phyloP scores from a whole-genome alignment of 2,888 invertebrate species.

The Tenthredo mesomela region DNA sequence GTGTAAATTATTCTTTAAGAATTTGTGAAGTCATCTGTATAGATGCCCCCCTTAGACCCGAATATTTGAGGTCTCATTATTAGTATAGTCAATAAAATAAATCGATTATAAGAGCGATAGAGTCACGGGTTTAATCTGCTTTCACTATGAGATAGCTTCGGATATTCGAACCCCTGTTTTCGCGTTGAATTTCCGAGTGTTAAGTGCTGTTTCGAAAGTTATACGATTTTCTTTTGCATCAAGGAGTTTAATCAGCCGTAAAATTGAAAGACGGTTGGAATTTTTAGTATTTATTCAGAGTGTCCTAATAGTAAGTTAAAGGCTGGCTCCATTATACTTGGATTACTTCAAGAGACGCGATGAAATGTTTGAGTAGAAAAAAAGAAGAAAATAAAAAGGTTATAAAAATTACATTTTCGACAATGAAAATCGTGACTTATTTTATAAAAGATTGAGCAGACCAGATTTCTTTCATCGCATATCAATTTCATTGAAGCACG shows the following conservation, averaged over 20 bases:
- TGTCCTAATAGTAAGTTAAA: not conserved
- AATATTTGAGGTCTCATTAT: not conserved
- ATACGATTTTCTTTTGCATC: slow-evolving; percentile 5
- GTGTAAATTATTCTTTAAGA: no score
- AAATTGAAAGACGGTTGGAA: slow-evolving; percentile 22
- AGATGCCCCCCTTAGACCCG: not conserved
- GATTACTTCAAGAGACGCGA: not conserved
- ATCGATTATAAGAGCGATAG: not conserved
- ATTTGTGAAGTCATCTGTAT: no score
- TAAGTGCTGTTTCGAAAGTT: slow-evolving; percentile 1
- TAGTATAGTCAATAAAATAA: not conserved
- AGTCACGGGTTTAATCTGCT: not conserved
- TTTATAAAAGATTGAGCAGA: not conserved
- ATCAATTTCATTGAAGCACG: not conserved
- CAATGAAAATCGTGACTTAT: not conserved
- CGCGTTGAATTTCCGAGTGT: not conserved
- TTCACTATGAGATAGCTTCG: not conserved
- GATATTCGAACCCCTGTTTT: not conserved
- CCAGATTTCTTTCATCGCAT: not conserved
- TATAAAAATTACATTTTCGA: not conserved
- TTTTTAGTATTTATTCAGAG: slow-evolving; percentile 4
- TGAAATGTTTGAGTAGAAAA: not conserved
- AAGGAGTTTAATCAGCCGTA: slow-evolving; percentile 16
- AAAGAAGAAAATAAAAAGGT: not conserved
- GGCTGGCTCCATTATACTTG: not conserved